Conservation (phyloP, 30 jellyfish, hydroid and myxozoan genomes). For the Hydractinia echinata region DNA sequence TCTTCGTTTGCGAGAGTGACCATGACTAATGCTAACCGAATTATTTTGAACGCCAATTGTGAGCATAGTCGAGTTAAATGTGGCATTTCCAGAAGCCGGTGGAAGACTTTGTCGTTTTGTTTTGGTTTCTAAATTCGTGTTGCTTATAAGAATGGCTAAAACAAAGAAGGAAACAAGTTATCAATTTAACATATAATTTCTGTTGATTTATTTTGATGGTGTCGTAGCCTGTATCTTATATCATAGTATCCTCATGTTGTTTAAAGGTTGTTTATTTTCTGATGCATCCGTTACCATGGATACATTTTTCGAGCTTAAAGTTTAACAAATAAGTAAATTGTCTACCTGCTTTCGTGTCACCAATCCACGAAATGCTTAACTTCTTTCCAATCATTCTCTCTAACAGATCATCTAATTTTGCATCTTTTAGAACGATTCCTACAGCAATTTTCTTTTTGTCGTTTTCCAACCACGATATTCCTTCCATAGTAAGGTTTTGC, state of each 20-base stretch:
- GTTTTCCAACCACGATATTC: constrained; percentile 17
- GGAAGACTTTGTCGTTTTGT: background rate
- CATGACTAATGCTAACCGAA: too few species aligned
- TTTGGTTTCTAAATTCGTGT: constrained; percentile 14
- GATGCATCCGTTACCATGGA: too few species aligned
- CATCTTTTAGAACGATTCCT: constrained; percentile 24
- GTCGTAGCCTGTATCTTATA: too few species aligned
- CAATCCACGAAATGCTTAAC: constrained; percentile 23
- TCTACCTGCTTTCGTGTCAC: constrained; percentile 25
- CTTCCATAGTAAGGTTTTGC: constrained; percentile 32
- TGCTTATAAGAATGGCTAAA: constrained; percentile 17
- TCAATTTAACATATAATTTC: too few species aligned
- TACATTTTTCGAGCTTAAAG: too few species aligned
- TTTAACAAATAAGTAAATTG: background rate
- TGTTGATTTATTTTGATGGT: too few species aligned
- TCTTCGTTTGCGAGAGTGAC: too few species aligned
- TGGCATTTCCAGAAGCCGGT: too few species aligned
- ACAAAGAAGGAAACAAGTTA: background rate
- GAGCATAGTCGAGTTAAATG: too few species aligned
- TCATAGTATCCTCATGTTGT: too few species aligned
- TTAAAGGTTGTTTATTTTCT: too few species aligned
- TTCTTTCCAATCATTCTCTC: constrained; percentile 16
- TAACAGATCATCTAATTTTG: constrained; percentile 16
- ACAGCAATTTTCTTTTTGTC: constrained; percentile 16
- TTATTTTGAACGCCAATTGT: too few species aligned